phyloP scores from a whole-genome alignment of 2,888 invertebrate species.

The Calliscelio sp. region DNA sequence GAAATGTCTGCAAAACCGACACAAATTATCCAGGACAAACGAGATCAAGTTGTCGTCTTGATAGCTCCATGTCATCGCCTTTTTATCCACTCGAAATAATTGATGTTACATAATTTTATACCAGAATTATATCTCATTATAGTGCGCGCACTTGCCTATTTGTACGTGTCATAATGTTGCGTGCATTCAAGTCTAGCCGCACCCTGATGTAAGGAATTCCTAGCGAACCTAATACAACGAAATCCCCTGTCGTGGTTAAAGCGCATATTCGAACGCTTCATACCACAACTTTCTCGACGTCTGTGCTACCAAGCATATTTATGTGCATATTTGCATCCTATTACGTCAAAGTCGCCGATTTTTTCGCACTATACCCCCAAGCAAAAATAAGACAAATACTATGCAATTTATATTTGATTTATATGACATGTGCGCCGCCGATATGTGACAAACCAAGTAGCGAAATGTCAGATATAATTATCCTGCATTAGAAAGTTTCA shows the following conservation, averaged over 20 bases:
- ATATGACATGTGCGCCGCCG: neutral
- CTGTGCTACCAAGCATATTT: slow-evolving; percentile 63
- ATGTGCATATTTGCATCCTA: slow-evolving; percentile 65
- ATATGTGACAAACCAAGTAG: neutral
- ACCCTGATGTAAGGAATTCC: slow-evolving; percentile 67
- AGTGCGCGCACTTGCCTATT: slow-evolving; percentile 59
- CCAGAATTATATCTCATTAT: slow-evolving; percentile 53
- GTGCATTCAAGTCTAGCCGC: slow-evolving; percentile 67
- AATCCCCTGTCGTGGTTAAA: slow-evolving; percentile 51
- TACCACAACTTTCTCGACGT: slow-evolving; percentile 65
- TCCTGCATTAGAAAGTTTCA: neutral
- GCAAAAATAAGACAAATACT: slow-evolving; percentile 37
- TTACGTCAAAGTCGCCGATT: slow-evolving; percentile 55
- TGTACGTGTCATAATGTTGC: slow-evolving; percentile 69
- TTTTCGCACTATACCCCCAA: slow-evolving; percentile 37
- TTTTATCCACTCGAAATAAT: slow-evolving; percentile 6
- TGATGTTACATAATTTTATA: slow-evolving; percentile 44
- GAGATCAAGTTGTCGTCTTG: neutral
- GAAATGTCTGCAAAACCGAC: too few species aligned
- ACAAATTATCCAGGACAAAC: neutral
- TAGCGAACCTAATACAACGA: slow-evolving; percentile 60
- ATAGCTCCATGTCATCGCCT: neutral
- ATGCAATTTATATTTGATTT: slow-evolving; percentile 18
- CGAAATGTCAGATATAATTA: neutral
- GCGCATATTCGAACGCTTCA: slow-evolving; percentile 66